Evolutionary conservation across 2,888 invertebrate species (phyloP), one percentile per base, ranked within the genome.

Genomic region (Orgyia antiqua): DNA sequence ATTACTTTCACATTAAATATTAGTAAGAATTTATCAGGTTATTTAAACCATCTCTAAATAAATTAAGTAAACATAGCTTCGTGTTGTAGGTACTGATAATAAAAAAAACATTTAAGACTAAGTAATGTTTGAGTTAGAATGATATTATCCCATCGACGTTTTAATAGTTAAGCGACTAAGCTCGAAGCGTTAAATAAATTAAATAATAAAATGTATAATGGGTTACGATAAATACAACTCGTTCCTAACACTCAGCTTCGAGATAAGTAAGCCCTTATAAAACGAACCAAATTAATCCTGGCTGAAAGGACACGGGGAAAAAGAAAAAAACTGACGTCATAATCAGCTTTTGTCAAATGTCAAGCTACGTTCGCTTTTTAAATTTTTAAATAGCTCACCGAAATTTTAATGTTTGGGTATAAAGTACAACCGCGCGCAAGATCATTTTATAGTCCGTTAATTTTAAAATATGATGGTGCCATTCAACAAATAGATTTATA

Each of bases 281-380:
- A 84, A 83, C 74, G 79, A 59, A 58, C 72, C 69, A 73, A 74
- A 82, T 80, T 84, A 86, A 86, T 84, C 86, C 86, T 61, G 66
- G 60, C 75, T 80, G 78, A 79, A 83, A 80, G 76, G 82, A 69
- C 66, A 63, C 62, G 51, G 59, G 55, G 60, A 46, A 65, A 66
- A 69, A 68, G 61, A 54, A 64, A 78, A 77, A 75, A 79, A 70
- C 52, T 82, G 78, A 86, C 79, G 76, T 80, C 78, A 78, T 84
- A 86, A 86, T 84, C 86, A 86, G 82, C 86, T 86, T 86, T 84
- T 83, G 80, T 84, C 79, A 82, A 84, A 76, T 59, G 77, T 78
- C 77, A 79, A 75, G 67, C 64, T 59, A 60, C 62, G 71, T 73
- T 73, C 70, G 65, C 70, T 68, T 79, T 78, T 76, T 63, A 70